phyloP scores from a whole-genome alignment of 1,140 invertebrate species.

The Panagrolaimus sp. region DNA sequence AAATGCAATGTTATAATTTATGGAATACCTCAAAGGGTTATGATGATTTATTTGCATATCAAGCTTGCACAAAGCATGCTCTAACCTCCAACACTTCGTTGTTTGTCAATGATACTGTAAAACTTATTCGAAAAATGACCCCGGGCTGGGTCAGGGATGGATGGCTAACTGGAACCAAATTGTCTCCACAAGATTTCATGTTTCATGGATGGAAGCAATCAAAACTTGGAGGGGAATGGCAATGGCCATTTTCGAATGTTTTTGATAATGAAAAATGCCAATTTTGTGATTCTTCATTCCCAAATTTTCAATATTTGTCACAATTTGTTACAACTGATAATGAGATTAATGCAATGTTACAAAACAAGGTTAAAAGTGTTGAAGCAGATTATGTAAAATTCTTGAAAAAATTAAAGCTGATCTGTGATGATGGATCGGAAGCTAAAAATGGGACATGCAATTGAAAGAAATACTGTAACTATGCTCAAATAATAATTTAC shows the following conservation, averaged over 20 bases:
- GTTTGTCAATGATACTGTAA: neutral
- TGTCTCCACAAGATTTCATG: neutral
- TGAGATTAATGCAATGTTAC: too few relatives aligned
- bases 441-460: too few relatives aligned
- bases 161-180: neutral
- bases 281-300: too few relatives aligned
- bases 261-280: neutral
- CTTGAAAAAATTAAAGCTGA: too few relatives aligned
- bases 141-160: neutral
- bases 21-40: neutral
- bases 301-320: too few relatives aligned
- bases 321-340: too few relatives aligned
- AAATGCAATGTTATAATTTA: neutral
- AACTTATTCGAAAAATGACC: neutral
- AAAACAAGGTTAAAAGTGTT: too few relatives aligned
- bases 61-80: neutral
- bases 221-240: neutral
- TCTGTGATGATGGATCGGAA: too few relatives aligned
- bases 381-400: too few relatives aligned
- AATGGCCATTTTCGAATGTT: neutral
- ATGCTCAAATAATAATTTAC: too few relatives aligned
- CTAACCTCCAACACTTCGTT: neutral
- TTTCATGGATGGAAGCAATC: neutral
- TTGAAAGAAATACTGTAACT: too few relatives aligned
- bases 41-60: neutral